A percentile compares a stretch with the other conserved stretches of the same genome.
These are phyloP conservation scores for Scartelaos histophorus DNA, from an alignment of 2,113 vertebrate species.

Conservation along the genomic window DNA sequence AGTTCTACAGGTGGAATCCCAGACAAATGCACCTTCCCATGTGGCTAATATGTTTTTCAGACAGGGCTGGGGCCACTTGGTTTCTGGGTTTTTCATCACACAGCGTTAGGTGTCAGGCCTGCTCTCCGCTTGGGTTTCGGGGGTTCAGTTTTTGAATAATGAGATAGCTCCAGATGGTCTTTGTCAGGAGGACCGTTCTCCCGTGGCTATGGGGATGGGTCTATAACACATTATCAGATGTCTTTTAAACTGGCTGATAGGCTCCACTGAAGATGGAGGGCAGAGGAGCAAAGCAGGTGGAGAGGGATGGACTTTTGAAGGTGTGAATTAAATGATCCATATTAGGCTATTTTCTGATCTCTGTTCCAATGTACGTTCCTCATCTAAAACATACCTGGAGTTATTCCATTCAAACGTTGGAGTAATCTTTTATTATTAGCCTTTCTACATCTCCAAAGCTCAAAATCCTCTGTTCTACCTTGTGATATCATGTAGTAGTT, in stretches of 20 bases:
- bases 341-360: not conserved
- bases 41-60: conserved; percentile 17
- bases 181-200: conserved; percentile 45
- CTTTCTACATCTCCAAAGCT: too few species aligned
- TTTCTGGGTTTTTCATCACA: conserved; percentile 29
- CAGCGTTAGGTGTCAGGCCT: conserved; percentile 35
- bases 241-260: conserved; percentile 46
- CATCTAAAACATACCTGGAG: too few species aligned
- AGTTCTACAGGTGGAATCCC: not conserved
- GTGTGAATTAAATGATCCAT: not conserved
- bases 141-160: conserved; percentile 56
- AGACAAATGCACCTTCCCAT: not conserved
- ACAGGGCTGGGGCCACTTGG: conserved; percentile 16
- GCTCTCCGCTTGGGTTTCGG: conserved; percentile 45
- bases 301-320: not conserved
- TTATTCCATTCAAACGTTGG: too few species aligned
- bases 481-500: too few species aligned
- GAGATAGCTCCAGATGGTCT: conserved; percentile 66
- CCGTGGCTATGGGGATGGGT: conserved; percentile 41
- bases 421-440: too few species aligned
- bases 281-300: conserved; percentile 29
- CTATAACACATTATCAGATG: conserved; percentile 61
- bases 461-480: too few species aligned
- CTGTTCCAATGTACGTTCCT: too few species aligned
- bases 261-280: conserved; percentile 41